phyloP scores from a whole-genome alignment of 2,888 invertebrate genomes.

The Leucophora obtusa region DNA sequence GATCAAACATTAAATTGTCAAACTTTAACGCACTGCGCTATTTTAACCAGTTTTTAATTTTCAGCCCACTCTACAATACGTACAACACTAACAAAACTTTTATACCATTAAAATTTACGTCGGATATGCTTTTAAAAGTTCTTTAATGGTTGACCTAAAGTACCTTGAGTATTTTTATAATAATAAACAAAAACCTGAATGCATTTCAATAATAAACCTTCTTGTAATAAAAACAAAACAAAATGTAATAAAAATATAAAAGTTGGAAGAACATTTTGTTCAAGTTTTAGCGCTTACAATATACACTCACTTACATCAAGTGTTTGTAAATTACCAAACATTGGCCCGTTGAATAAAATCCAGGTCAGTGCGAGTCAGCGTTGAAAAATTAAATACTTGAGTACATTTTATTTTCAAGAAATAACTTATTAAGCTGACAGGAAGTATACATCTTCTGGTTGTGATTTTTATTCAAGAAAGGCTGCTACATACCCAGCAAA shows the following conservation, averaged over 20 bases:
- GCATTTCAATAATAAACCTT: background rate
- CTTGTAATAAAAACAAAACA: background rate
- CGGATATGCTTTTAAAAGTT: slow-evolving; percentile 30
- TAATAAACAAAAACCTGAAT: background rate
- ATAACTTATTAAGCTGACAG: too few species aligned
- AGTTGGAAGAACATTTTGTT: background rate
- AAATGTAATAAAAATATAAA: background rate
- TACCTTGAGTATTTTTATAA: background rate
- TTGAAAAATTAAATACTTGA: too few species aligned
- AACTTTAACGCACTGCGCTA: too few species aligned
- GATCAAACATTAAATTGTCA: too few species aligned
- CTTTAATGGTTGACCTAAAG: slow-evolving; percentile 39
- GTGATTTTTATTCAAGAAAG: too few species aligned
- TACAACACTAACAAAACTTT: background rate
- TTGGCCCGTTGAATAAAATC: too few species aligned
- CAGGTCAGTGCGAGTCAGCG: too few species aligned
- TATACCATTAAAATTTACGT: slow-evolving; percentile 25
- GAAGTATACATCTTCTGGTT: too few species aligned
- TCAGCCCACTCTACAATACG: background rate
- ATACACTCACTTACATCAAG: background rate
- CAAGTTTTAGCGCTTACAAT: background rate
- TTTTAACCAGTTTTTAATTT: too few species aligned
- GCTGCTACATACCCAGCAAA: too few species aligned
- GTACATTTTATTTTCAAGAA: too few species aligned
- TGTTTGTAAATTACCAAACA: too few species aligned